phyloP scores from a whole-genome alignment of 2,888 invertebrate species.

The Sicus ferrugineus region DNA sequence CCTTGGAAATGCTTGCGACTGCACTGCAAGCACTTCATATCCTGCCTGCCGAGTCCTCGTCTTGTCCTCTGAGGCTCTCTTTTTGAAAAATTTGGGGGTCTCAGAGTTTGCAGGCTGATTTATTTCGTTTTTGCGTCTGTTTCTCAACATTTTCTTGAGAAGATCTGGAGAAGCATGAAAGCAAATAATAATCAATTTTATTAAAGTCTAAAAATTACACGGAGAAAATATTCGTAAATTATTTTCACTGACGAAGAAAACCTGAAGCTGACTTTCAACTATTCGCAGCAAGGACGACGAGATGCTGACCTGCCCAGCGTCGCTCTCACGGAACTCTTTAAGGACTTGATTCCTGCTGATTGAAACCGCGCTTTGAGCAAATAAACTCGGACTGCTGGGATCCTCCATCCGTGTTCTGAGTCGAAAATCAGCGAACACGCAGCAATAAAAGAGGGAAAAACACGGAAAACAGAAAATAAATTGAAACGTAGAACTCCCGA shows the following conservation, averaged over 20 bases:
- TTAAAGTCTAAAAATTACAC: no score
- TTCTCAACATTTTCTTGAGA: no score
- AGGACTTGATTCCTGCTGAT: slow-evolving; percentile 15
- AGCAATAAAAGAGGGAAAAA: background rate
- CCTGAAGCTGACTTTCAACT: no score
- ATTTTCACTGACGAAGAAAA: no score
- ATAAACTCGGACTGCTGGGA: background rate
- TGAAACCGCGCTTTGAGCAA: background rate
- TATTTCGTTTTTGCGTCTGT: no score
- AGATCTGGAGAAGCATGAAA: no score
- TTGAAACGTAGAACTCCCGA: slow-evolving; percentile 23
- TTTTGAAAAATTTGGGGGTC: no score
- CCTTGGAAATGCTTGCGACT: slow-evolving; percentile 44
- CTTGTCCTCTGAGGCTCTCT: no score
- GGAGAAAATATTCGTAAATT: no score
- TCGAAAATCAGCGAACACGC: background rate
- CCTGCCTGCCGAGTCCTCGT: no score
- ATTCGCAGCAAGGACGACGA: background rate
- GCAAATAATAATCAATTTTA: no score
- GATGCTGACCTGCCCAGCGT: background rate
- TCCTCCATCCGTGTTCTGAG: background rate
- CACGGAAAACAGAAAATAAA: slow-evolving; percentile 6
- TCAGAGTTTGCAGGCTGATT: no score
- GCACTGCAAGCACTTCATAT: background rate
- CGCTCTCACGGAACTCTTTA: background rate